Evolutionary conservation across 1,140 invertebrate genomes (phyloP).

Genomic region (Leptopilina clavipes): DNA sequence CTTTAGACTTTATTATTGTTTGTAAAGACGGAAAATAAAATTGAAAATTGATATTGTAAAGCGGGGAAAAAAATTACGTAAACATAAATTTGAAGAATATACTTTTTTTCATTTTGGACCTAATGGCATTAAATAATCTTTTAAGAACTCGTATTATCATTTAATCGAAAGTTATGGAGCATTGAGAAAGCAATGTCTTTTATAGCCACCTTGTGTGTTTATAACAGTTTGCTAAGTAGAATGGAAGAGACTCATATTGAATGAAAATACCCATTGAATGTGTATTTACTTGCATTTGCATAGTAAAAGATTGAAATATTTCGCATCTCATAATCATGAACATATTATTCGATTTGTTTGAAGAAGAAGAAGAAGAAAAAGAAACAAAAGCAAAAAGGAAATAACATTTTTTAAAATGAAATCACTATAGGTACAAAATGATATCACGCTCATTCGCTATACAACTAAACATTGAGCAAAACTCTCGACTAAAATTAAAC

Average conservation of each 20-base stretch:
- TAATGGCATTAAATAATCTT: constrained; percentile 8
- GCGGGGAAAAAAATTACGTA: too few relatives aligned
- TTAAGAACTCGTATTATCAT: constrained; percentile 16
- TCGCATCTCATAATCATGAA: constrained; percentile 15
- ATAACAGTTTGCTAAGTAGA: constrained; percentile 21
- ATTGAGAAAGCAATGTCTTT: constrained; percentile 29
- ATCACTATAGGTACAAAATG: neutral
- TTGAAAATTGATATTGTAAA: neutral
- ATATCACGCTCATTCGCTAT: neutral
- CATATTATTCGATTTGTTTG: neutral
- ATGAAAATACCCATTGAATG: constrained; percentile 25
- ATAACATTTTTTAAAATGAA: constrained; percentile 1
- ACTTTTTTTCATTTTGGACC: neutral
- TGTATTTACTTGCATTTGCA: constrained; percentile 31
- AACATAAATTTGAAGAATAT: too few relatives aligned
- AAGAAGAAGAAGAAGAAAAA: neutral
- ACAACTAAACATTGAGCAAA: constrained; percentile 20
- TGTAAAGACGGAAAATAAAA: too few relatives aligned
- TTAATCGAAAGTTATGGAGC: constrained; percentile 27
- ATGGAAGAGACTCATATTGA: constrained; percentile 23
- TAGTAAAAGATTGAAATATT: constrained; percentile 14
- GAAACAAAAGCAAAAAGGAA: neutral
- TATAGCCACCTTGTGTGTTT: neutral
- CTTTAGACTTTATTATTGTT: too few relatives aligned
- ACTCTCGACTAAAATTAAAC: constrained; percentile 21